Percentiles rank a stretch among this genome's conserved stretches.
Conservation (phyloP, 2,888 invertebrate species). For the Lutraria lutraria region DNA sequence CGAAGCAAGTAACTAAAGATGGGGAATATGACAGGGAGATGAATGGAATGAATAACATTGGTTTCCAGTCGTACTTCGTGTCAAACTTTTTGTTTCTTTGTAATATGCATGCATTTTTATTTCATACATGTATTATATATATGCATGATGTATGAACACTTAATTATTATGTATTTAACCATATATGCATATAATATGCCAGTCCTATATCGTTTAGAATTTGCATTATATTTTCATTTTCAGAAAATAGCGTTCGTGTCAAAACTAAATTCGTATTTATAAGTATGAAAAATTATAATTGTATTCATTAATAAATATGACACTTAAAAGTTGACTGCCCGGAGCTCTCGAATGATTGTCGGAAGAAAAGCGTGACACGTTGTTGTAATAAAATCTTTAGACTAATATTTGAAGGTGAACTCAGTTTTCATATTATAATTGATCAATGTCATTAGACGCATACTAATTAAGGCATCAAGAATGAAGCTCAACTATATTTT, state of each 20-base stretch:
- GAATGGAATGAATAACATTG: neutral
- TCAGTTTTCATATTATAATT: constrained; percentile 18
- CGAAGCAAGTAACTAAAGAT: neutral
- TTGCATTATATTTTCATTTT: no score
- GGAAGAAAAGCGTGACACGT: constrained; percentile 11
- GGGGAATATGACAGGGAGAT: neutral
- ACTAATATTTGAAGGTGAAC: constrained; percentile 17
- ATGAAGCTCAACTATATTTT: neutral
- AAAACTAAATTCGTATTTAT: no score
- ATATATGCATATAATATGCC: no score
- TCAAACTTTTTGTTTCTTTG: no score
- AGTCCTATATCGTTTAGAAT: no score
- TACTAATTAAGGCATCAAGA: neutral
- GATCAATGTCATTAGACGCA: constrained; percentile 18
- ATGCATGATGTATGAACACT: no score
- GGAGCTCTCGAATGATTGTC: neutral
- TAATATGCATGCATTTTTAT: no score
- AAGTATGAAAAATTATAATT: no score
- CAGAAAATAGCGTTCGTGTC: no score
- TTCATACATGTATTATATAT: no score
- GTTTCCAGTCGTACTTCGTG: no score
- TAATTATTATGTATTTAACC: no score
- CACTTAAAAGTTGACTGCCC: neutral
- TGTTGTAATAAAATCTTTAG: constrained; percentile 4
- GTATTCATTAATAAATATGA: neutral